Base-by-base conservation (phyloP, 2,888 invertebrate genomes). In the Drosophila anomelani region DNA sequence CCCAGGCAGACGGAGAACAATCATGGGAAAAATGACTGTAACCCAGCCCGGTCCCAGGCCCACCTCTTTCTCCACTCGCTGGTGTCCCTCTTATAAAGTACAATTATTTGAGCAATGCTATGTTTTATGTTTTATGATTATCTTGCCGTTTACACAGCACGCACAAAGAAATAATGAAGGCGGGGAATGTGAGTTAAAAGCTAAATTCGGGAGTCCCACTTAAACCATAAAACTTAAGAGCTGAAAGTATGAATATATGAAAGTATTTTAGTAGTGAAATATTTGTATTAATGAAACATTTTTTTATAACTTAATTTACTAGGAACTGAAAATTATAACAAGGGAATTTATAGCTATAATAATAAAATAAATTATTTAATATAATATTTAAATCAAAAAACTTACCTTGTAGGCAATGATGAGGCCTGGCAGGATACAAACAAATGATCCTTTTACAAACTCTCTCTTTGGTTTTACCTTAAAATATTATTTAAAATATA, bases 71-170 rank as follows among this genome's bases (percentile, higher is more conserved):
- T 43, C 49, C 6, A 15, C 32, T 36, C 38, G 36, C 38, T 47
- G 81, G 60, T 71, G 57, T 71, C 74, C 51, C 51, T 76, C 66
- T 70, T 63, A 71, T 70, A 74, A 78, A 79, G 80, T 76, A 84
- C 80, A 85, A 87, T 84, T 82, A 84, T 84, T 84, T 80, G 64
- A 84, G 87, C 87, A 84, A 84, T 74, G 85, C 87, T 72, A 79
- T 74, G 71, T 87, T 87, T 85, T 85, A 72, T 82, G 83, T 87
- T 87, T 85, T 85, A 71, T 82, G 83, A 81, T 85, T 88, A 84
- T 84, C 82, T 87, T 72, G 76, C 81, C 77, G 75, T 82, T 78
- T 80, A 88, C 80, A 77, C 61, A 75, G 58, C 76, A 78, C 73
- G 76, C 81, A 86, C 70, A 79, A 68, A 68, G 58, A 38, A 32